phyloP scores from a whole-genome alignment of 2,888 invertebrate genomes.

The Tubulanus polymorphus region DNA sequence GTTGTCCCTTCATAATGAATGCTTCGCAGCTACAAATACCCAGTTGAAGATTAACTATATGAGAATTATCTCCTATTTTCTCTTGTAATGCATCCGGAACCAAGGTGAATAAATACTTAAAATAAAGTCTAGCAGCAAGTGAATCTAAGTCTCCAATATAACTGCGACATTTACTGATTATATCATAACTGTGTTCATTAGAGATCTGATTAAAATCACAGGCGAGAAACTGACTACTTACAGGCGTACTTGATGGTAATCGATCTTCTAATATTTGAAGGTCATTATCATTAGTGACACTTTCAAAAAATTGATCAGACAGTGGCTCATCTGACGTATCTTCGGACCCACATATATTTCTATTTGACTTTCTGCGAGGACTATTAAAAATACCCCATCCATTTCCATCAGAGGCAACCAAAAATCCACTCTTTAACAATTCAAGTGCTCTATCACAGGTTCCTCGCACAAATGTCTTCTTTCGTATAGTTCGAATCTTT shows the following conservation, averaged over 20 bases:
- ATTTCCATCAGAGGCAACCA: not conserved
- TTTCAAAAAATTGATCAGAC: too few relatives aligned
- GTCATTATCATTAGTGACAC: too few relatives aligned
- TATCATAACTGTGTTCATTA: conserved; percentile 4
- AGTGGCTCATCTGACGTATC: not conserved
- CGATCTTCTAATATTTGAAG: too few relatives aligned
- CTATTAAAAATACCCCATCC: too few relatives aligned
- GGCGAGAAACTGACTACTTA: too few relatives aligned
- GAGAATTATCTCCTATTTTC: not conserved
- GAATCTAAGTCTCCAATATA: not conserved
- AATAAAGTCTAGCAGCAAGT: not conserved
- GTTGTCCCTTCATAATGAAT: conserved; percentile 7
- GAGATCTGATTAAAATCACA: too few relatives aligned
- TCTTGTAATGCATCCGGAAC: not conserved
- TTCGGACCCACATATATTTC: not conserved
- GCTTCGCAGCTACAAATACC: conserved; percentile 3
- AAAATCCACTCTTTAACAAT: not conserved
- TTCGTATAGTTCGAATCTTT: too few relatives aligned
- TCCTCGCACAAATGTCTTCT: too few relatives aligned
- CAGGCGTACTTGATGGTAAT: too few relatives aligned
- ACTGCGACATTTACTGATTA: conserved; percentile 1
- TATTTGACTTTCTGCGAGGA: not conserved
- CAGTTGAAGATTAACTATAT: conserved; percentile 5
- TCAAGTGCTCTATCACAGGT: too few relatives aligned
- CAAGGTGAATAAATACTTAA: not conserved